Evolutionary conservation across 2,888 invertebrate genomes (phyloP).

Genomic region (Eristalis pertinax): DNA sequence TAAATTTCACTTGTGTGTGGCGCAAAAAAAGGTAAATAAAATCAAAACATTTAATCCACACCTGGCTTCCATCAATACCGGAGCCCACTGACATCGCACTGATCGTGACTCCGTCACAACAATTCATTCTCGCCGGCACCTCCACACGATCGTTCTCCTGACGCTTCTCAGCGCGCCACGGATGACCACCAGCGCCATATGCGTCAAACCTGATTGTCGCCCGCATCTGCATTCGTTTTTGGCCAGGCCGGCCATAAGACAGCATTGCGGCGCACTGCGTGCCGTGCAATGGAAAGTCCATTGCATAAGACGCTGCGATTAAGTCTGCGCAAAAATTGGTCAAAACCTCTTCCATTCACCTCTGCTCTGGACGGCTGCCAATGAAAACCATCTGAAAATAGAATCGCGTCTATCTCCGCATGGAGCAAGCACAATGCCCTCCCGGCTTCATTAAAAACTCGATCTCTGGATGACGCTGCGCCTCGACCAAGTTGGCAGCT

Average conservation of each 20-base stretch:
- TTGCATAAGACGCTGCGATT: slow-evolving; percentile 46
- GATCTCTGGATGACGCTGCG: slow-evolving; percentile 55
- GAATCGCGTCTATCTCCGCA: slow-evolving; percentile 40
- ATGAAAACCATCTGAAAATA: slow-evolving; percentile 59
- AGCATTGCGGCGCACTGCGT: background rate
- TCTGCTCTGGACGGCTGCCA: slow-evolving; percentile 61
- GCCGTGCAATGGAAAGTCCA: slow-evolving; percentile 45
- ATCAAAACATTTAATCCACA: background rate
- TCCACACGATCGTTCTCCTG: background rate
- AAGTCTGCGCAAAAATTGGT: slow-evolving; percentile 46
- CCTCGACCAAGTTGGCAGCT: slow-evolving; percentile 25
- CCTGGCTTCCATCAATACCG: background rate
- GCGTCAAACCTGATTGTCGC: slow-evolving; percentile 33
- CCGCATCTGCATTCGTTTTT: slow-evolving; percentile 30
- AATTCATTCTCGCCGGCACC: background rate
- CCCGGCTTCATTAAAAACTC: slow-evolving; percentile 55
- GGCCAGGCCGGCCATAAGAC: slow-evolving; percentile 32
- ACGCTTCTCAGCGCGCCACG: slow-evolving; percentile 9
- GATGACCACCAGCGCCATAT: slow-evolving; percentile 35
- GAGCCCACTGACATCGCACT: background rate
- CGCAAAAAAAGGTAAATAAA: background rate
- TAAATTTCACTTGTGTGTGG: no score
- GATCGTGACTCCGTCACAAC: background rate
- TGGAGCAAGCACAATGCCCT: slow-evolving; percentile 68
- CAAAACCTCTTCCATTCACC: slow-evolving; percentile 41